phyloP scores from a whole-genome alignment of 2,113 vertebrate species.

The Chaetura pelagica region DNA sequence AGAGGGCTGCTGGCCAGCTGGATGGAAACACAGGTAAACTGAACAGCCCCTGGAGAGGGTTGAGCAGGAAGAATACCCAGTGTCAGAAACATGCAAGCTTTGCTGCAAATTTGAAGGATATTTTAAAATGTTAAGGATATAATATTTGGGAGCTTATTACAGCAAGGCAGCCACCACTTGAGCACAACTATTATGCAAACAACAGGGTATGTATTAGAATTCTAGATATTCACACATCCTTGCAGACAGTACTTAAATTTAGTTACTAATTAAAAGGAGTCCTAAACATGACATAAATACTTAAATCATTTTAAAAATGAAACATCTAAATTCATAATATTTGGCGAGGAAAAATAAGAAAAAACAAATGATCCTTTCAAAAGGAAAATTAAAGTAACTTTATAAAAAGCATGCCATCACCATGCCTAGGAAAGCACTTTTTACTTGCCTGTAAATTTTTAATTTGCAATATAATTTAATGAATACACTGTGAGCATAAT shows the following conservation, averaged over 20 bases:
- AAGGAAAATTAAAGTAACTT: neutral
- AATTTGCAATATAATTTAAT: neutral
- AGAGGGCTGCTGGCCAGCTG: neutral
- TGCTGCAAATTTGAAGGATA: neutral
- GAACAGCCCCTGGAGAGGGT: neutral
- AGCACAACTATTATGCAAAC: neutral
- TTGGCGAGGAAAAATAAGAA: neutral
- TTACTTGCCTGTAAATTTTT: neutral
- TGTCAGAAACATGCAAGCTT: neutral
- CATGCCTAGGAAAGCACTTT: neutral
- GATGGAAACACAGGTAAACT: neutral
- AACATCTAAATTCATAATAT: neutral
- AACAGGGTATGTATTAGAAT: neutral
- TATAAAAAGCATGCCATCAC: neutral
- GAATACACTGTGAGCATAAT: neutral
- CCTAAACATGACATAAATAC: neutral
- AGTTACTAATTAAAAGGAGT: neutral
- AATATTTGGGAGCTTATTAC: neutral
- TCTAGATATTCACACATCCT: neutral
- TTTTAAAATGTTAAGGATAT: neutral
- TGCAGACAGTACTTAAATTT: neutral
- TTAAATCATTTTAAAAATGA: neutral
- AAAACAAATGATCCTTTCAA: neutral
- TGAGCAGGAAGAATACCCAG: neutral
- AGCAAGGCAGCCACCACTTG: neutral